phyloP scores from a whole-genome alignment of 2,113 vertebrate species.

The Marmota flaviventris region DNA sequence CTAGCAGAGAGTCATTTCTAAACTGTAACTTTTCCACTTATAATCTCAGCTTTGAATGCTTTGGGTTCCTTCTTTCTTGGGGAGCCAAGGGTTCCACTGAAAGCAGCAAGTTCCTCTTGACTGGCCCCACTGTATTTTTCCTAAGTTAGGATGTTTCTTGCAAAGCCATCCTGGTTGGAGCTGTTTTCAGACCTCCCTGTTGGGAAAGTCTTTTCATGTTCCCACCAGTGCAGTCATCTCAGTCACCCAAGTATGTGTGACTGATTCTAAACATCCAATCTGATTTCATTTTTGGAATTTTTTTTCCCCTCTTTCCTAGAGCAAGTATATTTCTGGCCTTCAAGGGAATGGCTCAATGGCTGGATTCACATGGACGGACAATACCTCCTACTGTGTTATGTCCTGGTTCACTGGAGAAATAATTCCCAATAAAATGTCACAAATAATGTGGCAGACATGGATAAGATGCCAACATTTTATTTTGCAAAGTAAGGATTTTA shows the following conservation, averaged over 20 bases:
- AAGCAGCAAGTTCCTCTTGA: background rate
- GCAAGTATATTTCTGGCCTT: conserved; percentile 40
- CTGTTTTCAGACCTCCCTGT: background rate
- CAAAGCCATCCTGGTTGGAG: background rate
- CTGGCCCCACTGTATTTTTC: background rate
- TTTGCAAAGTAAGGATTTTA: conserved; percentile 47
- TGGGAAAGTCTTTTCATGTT: conserved; percentile 21
- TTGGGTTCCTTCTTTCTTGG: background rate
- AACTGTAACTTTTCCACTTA: background rate
- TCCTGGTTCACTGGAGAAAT: conserved; percentile 49
- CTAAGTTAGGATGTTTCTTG: background rate
- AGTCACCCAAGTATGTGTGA: background rate
- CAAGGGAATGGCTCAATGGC: conserved; percentile 1
- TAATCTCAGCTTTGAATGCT: conserved; percentile 2
- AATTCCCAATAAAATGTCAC: conserved; percentile 47
- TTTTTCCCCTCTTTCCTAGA: background rate
- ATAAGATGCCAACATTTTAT: conserved; percentile 17
- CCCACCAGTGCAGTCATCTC: background rate
- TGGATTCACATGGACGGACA: conserved; percentile 25
- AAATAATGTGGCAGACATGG: conserved; percentile 17
- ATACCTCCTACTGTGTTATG: background rate
- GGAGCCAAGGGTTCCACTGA: background rate
- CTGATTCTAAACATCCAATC: conserved; percentile 29
- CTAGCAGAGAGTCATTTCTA: background rate
- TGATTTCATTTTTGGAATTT: conserved; percentile 40